Evolutionary conservation across 1,140 invertebrate species (phyloP).

Genomic region (Lutraria rhynchaena): DNA sequence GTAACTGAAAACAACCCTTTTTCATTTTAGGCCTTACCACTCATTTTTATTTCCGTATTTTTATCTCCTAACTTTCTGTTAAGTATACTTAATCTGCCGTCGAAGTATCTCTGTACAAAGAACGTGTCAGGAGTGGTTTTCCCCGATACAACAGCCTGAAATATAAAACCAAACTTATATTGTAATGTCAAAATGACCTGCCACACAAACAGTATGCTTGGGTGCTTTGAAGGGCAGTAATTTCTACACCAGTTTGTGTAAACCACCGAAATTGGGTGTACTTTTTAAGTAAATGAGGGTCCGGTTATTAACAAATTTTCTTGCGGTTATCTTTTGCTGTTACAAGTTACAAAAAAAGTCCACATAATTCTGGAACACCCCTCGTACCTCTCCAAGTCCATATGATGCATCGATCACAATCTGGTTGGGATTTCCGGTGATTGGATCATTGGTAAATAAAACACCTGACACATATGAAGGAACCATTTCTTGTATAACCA

Average conservation of each 20-base stretch:
- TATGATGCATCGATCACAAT: constrained; percentile 91
- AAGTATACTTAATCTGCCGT: constrained; percentile 83
- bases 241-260: too few species aligned
- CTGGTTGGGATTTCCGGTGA: constrained; percentile 86
- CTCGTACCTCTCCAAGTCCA: constrained; percentile 88
- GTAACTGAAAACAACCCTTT: too few species aligned
- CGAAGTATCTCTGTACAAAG: constrained; percentile 83
- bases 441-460: constrained; percentile 90
- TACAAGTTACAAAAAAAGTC: not conserved
- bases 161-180: too few species aligned
- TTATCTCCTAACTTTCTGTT: constrained; percentile 85
- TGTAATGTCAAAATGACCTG: too few species aligned
- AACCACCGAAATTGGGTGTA: too few species aligned
- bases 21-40: constrained; percentile 55
- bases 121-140: constrained; percentile 89
- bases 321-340: not conserved
- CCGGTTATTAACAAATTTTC: too few species aligned
- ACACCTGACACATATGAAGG: constrained; percentile 88
- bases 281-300: too few species aligned
- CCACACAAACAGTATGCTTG: too few species aligned
- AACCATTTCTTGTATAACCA: constrained; percentile 92
- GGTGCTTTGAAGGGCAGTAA: too few species aligned
- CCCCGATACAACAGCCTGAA: constrained; percentile 90
- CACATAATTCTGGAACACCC: not conserved
- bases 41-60: constrained; percentile 83